These are phyloP conservation scores for human DNA, from an alignment of 2,113 vertebrate species.

Conservation along the genomic window DNA sequence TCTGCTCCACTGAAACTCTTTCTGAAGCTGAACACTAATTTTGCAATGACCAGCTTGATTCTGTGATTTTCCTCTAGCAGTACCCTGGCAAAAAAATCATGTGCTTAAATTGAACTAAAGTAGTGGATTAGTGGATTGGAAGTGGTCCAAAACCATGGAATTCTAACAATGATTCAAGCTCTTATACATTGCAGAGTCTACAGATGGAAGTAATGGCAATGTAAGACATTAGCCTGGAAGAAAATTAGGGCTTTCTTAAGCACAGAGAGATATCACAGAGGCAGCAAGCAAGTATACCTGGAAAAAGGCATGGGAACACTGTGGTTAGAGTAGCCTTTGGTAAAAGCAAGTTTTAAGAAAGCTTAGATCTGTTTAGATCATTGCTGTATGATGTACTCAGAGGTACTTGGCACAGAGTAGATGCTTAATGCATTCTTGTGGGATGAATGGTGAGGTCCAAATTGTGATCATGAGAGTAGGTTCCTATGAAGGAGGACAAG, in stretches of 20 bases:
- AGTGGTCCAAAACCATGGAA: background rate
- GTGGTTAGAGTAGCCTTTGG: background rate
- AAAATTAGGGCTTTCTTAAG: conserved; percentile 3
- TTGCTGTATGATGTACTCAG: background rate
- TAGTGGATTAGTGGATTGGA: background rate
- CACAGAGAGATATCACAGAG: background rate
- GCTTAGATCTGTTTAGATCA: background rate
- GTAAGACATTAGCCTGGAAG: background rate
- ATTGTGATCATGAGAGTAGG: background rate
- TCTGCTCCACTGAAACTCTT: background rate
- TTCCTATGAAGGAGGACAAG: background rate
- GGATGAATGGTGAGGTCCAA: background rate
- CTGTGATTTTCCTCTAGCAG: background rate
- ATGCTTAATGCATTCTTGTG: background rate
- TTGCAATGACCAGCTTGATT: background rate
- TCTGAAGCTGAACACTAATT: background rate
- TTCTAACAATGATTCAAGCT: background rate
- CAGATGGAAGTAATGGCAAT: background rate
- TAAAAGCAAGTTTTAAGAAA: background rate
- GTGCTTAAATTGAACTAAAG: background rate
- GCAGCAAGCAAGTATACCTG: background rate
- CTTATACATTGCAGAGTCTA: background rate
- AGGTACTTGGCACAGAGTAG: background rate
- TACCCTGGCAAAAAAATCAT: background rate
- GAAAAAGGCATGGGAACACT: background rate